phyloP scores from a whole-genome alignment of 2,113 vertebrate genomes.

The Vombatus ursinus region DNA sequence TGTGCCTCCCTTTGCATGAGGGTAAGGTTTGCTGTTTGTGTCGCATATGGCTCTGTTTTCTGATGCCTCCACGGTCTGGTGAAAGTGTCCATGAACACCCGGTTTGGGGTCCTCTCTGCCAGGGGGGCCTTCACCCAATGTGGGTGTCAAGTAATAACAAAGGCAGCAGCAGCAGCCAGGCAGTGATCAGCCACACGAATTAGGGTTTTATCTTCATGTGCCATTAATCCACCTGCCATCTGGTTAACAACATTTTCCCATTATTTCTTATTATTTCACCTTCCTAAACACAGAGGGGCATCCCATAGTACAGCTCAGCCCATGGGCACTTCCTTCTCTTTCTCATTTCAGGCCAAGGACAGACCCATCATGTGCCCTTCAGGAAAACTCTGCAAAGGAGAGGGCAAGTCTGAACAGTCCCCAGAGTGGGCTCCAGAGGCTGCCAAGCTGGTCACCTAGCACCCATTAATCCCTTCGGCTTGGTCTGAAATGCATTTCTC shows the following conservation, averaged over 20 bases:
- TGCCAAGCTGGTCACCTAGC: background rate
- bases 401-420: background rate
- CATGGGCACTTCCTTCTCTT: background rate
- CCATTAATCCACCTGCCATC: conserved; percentile 6
- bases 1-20: background rate
- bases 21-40: background rate
- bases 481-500: conserved; percentile 1
- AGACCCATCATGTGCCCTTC: background rate
- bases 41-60: background rate
- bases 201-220: conserved; percentile 25
- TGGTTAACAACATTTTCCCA: conserved; percentile 34
- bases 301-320: background rate
- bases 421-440: background rate
- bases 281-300: conserved; percentile 41
- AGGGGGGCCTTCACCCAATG: background rate
- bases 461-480: background rate
- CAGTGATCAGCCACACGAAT: background rate
- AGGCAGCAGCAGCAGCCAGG: background rate
- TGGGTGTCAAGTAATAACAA: background rate
- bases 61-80: background rate
- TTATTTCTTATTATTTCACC: conserved; percentile 55
- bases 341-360: conserved; percentile 10
- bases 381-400: background rate
- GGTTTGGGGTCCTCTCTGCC: background rate
- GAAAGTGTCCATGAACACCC: background rate